A percentile compares a stretch with the other conserved stretches of the same genome.
phyloP scores from a whole-genome alignment of 2,888 invertebrate genomes.

The Meteorus cinctellus region DNA sequence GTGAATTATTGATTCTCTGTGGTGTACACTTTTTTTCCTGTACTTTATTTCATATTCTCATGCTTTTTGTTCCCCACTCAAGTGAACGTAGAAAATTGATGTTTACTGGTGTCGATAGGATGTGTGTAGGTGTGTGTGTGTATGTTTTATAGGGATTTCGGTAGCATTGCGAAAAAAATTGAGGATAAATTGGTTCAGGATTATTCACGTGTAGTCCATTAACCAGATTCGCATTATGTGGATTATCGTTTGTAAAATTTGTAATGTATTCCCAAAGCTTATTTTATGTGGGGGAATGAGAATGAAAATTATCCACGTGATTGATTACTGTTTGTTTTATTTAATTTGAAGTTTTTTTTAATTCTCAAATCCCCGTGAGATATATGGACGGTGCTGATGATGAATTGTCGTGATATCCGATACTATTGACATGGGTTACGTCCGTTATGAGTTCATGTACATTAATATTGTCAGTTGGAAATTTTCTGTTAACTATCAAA shows the following conservation, averaged over 20 bases:
- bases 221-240: conserved; percentile 6
- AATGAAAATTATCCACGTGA: not conserved
- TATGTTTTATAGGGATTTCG: not conserved
- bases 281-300: not conserved
- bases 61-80: not conserved
- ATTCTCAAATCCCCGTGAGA: not conserved
- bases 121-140: not conserved
- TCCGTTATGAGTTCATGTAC: not conserved
- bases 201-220: not conserved
- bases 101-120: not conserved
- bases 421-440: not conserved
- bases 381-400: not conserved
- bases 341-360: not conserved
- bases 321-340: not conserved
- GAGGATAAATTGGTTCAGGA: not conserved
- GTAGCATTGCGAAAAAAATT: not conserved
- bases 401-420: not conserved
- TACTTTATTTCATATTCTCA: not conserved
- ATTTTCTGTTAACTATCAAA: not conserved
- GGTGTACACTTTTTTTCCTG: not conserved
- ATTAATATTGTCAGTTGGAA: not conserved
- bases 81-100: not conserved
- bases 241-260: conserved; percentile 5
- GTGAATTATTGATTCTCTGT: not conserved
- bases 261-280: not conserved